Evolutionary conservation across 2,888 invertebrate genomes (phyloP).

Genomic region (Dexiosoma caninum): DNA sequence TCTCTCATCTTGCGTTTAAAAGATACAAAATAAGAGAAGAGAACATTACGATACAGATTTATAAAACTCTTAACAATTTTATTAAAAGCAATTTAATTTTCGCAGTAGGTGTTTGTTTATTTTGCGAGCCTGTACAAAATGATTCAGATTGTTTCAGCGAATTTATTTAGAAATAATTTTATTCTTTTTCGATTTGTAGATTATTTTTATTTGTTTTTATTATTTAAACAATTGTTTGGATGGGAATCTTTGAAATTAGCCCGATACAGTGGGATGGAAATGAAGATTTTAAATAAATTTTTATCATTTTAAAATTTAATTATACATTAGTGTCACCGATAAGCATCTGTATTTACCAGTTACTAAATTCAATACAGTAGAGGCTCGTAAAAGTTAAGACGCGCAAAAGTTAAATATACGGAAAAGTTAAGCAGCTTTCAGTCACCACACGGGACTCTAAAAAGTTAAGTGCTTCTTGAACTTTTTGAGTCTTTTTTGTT

Average conservation of each 20-base stretch:
- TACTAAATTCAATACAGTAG: too few relatives aligned
- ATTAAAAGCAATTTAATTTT: not conserved
- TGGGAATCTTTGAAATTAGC: conserved; percentile 9
- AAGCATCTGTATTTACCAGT: too few relatives aligned
- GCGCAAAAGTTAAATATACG: too few relatives aligned
- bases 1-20: not conserved
- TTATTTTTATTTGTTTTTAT: conserved; percentile 13
- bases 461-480: too few relatives aligned
- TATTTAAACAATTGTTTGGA: conserved; percentile 50
- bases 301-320: too few relatives aligned
- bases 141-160: conserved; percentile 15
- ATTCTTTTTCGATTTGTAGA: not conserved
- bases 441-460: too few relatives aligned
- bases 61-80: not conserved
- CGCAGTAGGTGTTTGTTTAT: not conserved
- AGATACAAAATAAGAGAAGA: not conserved
- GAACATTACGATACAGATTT: not conserved
- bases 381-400: too few relatives aligned
- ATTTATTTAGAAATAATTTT: conserved; percentile 27
- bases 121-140: conserved; percentile 7
- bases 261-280: not conserved
- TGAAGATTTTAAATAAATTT: too few relatives aligned
- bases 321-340: too few relatives aligned
- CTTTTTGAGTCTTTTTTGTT: too few relatives aligned
- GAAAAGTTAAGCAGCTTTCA: too few relatives aligned